Conservation (phyloP, 2,888 invertebrate genomes). For the Odontothrips loti region DNA sequence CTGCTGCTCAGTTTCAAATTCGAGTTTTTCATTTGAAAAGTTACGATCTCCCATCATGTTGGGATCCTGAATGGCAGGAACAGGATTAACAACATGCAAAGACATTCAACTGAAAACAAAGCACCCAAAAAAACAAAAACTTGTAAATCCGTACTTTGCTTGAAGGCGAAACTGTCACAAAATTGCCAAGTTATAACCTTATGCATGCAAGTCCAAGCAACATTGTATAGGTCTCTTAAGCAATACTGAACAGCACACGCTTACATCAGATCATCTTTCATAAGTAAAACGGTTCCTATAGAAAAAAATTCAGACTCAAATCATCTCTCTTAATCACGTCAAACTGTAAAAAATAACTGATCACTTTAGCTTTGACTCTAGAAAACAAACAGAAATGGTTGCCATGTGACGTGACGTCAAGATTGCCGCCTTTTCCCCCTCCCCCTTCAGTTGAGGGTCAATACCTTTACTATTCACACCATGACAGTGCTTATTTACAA, state of each 20-base stretch:
- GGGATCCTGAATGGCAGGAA: background rate
- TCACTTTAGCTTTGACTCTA: too few relatives aligned
- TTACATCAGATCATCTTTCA: too few relatives aligned
- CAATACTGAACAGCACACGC: too few relatives aligned
- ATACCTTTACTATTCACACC: background rate
- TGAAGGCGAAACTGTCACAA: background rate
- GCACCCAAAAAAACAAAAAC: background rate
- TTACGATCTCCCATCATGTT: background rate
- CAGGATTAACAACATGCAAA: background rate
- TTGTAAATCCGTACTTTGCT: background rate
- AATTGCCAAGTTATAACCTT: too few relatives aligned
- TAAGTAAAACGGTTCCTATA: too few relatives aligned
- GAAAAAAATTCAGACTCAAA: too few relatives aligned
- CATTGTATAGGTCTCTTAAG: too few relatives aligned
- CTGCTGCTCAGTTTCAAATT: background rate
- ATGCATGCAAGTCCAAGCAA: too few relatives aligned
- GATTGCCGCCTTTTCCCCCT: too few relatives aligned
- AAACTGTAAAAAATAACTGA: too few relatives aligned
- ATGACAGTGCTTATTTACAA: background rate
- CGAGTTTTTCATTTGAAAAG: background rate
- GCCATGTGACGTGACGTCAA: background rate
- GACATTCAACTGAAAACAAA: background rate
- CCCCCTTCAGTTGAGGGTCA: too few relatives aligned
- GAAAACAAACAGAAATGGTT: background rate
- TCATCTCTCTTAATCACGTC: too few relatives aligned